Base-by-base conservation (phyloP, 1,140 invertebrate species). In the Drosophila ercepeae region DNA sequence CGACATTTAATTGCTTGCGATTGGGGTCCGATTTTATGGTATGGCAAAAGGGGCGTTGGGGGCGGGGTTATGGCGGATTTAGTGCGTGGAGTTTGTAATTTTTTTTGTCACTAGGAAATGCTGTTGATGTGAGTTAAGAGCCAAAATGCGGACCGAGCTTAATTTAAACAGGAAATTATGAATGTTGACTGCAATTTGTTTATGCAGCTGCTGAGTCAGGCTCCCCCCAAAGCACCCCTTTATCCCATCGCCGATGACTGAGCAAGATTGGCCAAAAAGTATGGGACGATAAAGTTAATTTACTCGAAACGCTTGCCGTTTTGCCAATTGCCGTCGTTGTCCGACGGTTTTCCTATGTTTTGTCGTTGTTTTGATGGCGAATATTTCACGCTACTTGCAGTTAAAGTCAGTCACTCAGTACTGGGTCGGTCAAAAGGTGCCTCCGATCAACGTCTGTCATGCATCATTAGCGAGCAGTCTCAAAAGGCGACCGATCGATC, bases 161-260 rank as follows among this genome's bases (percentile, higher is more conserved):
- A 89, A 88, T 88, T 88, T 88, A 88, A 89, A 88, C 82, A 88
- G 82, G 82, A 88, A 88, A 88, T 88, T 86, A 86, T 88, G 82
- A 88, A 89, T 88, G 82, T 89, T 86, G 81, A 88, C 82, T 88
- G 81, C 81, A 86, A 86, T 86, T 88, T 88, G 82, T 88, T 82
- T 88, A 82, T 88, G 83, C 82, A 88, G 82, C 82, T 88, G 82
- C 77, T 88, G 82, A 88, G 57, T 77, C 82, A 64, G 49, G 6
- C 25, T 25, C 16, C 42, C 34, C 14, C 8, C 8, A 19, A 23
- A 11, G 19, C 44, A 16, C n/a, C 34, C 7, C 32, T 25, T 16
- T 3, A 19, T 36, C 18, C 8, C 41, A 19, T 36, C 23, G 21
- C 50, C 29, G 27, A 39, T 75, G 73, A 75, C 52, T 46, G 46